phyloP scores from a whole-genome alignment of 2,888 invertebrate genomes.

The Cordylochernes scorpioides region DNA sequence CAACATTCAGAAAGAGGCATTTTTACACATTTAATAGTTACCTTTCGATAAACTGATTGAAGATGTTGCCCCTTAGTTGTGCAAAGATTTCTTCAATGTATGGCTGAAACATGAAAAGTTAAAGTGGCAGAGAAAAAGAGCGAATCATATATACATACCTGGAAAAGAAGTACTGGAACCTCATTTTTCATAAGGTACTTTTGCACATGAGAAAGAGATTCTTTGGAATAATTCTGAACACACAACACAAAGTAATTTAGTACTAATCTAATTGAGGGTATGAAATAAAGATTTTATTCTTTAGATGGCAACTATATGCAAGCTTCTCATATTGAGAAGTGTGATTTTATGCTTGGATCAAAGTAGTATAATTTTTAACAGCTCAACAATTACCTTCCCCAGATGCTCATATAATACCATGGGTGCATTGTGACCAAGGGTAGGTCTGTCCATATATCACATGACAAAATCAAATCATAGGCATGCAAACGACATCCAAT shows the following conservation, averaged over 20 bases:
- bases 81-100: slow-evolving; percentile 99
- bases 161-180: slow-evolving; percentile 88
- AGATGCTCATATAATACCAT: too few species aligned
- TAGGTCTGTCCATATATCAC: too few species aligned
- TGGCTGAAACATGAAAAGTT: slow-evolving; percentile 41
- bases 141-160: slow-evolving; percentile 36
- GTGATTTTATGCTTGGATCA: too few species aligned
- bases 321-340: too few species aligned
- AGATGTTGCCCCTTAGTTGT: slow-evolving; percentile 81
- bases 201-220: slow-evolving; percentile 89
- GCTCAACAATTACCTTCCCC: too few species aligned
- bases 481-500: too few species aligned
- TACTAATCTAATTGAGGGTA: neutral
- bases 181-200: slow-evolving; percentile 87
- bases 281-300: slow-evolving; percentile 2
- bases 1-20: too few species aligned
- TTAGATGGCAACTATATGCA: too few species aligned
- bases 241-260: slow-evolving; percentile 10
- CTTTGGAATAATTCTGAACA: slow-evolving; percentile 86
- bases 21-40: too few species aligned
- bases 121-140: slow-evolving; percentile 1
- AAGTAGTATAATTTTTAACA: too few species aligned
- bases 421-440: too few species aligned
- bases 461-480: too few species aligned
- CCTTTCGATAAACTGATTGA: slow-evolving; percentile 96